A percentile compares a stretch with the other conserved stretches of the same genome.
These are phyloP conservation scores for Ammospiza caudacuta DNA, from an alignment of 2,113 vertebrate species.

Conservation along the genomic window DNA sequence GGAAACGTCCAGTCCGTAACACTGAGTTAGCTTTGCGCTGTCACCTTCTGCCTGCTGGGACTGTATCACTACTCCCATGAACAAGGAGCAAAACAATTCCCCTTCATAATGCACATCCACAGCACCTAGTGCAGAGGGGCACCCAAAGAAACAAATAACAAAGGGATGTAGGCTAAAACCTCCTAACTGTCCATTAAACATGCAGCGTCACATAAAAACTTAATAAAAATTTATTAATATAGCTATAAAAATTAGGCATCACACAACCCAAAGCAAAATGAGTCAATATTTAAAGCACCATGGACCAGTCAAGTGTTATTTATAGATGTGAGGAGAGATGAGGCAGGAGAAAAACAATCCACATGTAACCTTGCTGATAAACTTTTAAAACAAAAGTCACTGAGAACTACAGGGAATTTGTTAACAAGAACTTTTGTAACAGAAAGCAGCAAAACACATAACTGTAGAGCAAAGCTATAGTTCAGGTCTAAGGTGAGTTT, in stretches of 20 bases:
- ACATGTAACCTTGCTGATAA: not conserved
- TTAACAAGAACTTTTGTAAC: not conserved
- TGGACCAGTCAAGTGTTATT: not conserved
- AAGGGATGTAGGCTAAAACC: not conserved
- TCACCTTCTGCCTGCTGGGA: not conserved
- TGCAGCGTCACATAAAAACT: not conserved
- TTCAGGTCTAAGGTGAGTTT: not conserved
- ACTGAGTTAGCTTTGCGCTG: not conserved
- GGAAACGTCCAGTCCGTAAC: not conserved
- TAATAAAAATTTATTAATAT: not conserved
- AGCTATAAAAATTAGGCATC: not conserved
- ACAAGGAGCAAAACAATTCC: not conserved
- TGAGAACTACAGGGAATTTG: not conserved
- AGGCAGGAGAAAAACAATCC: not conserved
- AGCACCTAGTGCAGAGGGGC: not conserved
- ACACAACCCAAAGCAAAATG: not conserved
- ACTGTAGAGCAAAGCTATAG: not conserved
- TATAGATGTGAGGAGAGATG: not conserved
- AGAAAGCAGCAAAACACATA: not conserved
- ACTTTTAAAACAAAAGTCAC: not conserved
- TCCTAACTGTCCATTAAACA: fast-evolving
- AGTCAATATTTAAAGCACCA: not conserved
- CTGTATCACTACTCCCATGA: not conserved
- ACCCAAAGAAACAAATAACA: not conserved
- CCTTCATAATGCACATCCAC: not conserved